Base-by-base conservation (phyloP, 2,113 vertebrate genomes). In the Neofelis nebulosa region DNA sequence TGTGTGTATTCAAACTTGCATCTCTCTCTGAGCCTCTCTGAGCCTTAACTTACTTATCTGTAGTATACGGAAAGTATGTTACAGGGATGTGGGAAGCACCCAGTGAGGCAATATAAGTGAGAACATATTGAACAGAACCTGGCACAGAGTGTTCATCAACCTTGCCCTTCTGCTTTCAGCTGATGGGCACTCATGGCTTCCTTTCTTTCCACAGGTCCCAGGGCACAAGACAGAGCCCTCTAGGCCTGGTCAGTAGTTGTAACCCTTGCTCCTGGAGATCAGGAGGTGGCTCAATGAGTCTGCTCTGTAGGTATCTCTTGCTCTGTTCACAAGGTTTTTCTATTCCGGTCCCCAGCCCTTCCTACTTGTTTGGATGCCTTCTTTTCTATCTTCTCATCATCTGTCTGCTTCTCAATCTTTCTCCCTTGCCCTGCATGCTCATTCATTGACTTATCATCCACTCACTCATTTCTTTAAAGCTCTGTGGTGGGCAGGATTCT, bases 131-230 rank as follows among this genome's bases (percentile, higher is more conserved):
- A 6, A 23, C 89, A 4, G 3, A 48, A 7, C 27, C 61, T 36
- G 19, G 23, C 29, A 23, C 2, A 1, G 50, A 41, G 90, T 31
- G 57, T 66, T 13, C 66, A 45, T 15, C 73, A 41, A 45, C 38
- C 13, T 25, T 23, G 38, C 38, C 73, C 25, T 76, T 25, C 73
- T 45, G 38, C 25, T 36, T 76, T 76, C 73, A 29, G 38, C 73
- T 15, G 38, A 15, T 74, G 38, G 25, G 13, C 6, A 2, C 36
- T 21, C 52, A 25, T 23, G 0, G 1, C 14, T 45, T 6, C n/a
- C 45, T 15, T 18, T 27, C 80, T 19, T n/a, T 10, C 15, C 21
- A 57, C 38, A 2, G 25, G 69, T 48, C 66, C 31, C 31, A 84
- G 31, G 52, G 9, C 4, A 10, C 16, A 41, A 8, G 8, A 21